These are phyloP conservation scores for Diachasma alloeum DNA, from an alignment of 1,140 invertebrate genomes.

Conservation along the genomic window DNA sequence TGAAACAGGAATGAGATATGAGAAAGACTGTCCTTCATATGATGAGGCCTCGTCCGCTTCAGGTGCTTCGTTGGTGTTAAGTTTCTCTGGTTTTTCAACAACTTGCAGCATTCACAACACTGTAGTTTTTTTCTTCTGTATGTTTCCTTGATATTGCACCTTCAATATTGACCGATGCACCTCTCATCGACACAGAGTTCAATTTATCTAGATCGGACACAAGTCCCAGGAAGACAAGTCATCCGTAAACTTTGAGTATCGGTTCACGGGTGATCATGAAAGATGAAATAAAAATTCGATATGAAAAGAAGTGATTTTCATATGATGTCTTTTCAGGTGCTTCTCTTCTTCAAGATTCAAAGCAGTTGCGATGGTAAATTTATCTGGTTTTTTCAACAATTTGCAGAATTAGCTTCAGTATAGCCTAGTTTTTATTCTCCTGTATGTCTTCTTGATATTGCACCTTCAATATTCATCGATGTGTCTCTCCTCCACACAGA, in stretches of 20 bases:
- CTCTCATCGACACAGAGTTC: background rate
- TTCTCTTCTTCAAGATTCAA: background rate
- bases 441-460: background rate
- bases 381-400: background rate
- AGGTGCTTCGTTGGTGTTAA: too few species aligned
- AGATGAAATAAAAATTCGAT: too few species aligned
- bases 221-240: background rate
- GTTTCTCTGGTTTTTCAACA: too few species aligned
- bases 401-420: background rate
- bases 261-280: too few species aligned
- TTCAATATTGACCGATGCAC: background rate
- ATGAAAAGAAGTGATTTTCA: too few species aligned
- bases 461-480: background rate
- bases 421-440: background rate
- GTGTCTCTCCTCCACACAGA: background rate
- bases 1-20: too few species aligned
- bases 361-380: background rate
- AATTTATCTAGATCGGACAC: background rate
- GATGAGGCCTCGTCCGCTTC: too few species aligned
- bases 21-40: too few species aligned
- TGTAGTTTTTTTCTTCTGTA: too few species aligned
- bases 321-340: too few species aligned
- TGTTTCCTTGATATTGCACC: background rate
- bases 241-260: background rate
- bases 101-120: too few species aligned